Evolutionary conservation across 2,888 invertebrate species (phyloP).

Genomic region (Diarsia rubi): DNA sequence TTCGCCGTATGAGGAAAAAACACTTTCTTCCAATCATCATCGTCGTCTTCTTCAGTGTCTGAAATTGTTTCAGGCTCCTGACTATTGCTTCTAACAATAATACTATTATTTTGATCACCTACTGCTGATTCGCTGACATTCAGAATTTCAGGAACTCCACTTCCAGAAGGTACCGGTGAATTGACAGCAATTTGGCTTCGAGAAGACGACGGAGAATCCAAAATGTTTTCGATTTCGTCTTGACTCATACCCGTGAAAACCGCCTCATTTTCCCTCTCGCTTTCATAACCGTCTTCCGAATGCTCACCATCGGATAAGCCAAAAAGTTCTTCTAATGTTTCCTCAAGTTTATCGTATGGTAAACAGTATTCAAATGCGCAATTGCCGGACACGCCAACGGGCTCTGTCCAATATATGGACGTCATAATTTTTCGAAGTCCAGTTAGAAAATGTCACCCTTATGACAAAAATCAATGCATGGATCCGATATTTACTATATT

Average conservation of each 20-base stretch:
- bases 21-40: constrained; percentile 52
- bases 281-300: constrained; percentile 44
- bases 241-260: constrained; percentile 42
- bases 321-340: constrained; percentile 43
- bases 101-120: constrained; percentile 29
- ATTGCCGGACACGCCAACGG: constrained; percentile 30
- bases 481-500: constrained; percentile 40
- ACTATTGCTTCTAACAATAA: constrained; percentile 10
- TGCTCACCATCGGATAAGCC: constrained; percentile 45
- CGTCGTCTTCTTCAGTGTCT: constrained; percentile 34
- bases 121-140: constrained; percentile 35
- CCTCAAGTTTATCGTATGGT: constrained; percentile 38
- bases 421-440: constrained; percentile 41
- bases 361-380: constrained; percentile 32
- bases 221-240: constrained; percentile 41
- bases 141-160: constrained; percentile 39
- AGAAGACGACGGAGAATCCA: constrained; percentile 47
- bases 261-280: constrained; percentile 51
- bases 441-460: constrained; percentile 1
- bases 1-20: constrained; percentile 46
- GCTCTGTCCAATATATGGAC: constrained; percentile 53
- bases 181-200: constrained; percentile 40
- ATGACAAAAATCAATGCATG: constrained; percentile 12
- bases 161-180: constrained; percentile 35
- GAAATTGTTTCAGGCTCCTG: constrained; percentile 20